phyloP scores from a whole-genome alignment of 1,140 invertebrate genomes.

The Lordiphosa stackelbergi region DNA sequence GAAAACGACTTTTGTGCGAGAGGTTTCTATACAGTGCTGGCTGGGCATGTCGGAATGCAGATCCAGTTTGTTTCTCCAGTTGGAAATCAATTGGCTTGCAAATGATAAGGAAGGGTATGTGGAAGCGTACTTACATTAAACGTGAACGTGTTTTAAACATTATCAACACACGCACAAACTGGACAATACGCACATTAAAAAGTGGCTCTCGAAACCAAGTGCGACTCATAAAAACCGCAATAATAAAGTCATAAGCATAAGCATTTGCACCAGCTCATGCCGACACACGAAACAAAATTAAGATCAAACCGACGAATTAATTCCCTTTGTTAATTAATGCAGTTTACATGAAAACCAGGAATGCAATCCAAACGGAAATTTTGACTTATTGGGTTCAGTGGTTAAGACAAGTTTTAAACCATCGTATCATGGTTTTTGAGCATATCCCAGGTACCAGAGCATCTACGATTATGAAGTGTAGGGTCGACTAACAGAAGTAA shows the following conservation, averaged over 20 bases:
- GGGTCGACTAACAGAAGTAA: too few relatives aligned
- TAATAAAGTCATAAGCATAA: conserved; percentile 40
- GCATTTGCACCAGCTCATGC: conserved; percentile 15
- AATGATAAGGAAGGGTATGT: conserved; percentile 1
- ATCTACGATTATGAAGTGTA: too few relatives aligned
- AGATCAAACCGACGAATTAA: too few relatives aligned
- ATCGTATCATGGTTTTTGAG: too few relatives aligned
- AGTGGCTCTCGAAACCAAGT: conserved; percentile 35
- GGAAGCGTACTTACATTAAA: too few relatives aligned
- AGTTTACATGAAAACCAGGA: too few relatives aligned
- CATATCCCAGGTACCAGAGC: too few relatives aligned
- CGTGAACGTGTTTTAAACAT: conserved; percentile 32
- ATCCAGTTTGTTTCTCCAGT: conserved; percentile 1
- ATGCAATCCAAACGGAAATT: too few relatives aligned
- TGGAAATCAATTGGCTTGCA: conserved; percentile 4
- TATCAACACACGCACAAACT: not conserved
- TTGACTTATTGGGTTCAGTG: too few relatives aligned
- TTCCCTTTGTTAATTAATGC: too few relatives aligned
- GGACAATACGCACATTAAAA: conserved; percentile 35
- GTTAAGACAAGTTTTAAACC: too few relatives aligned
- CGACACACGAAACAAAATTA: conserved; percentile 12
- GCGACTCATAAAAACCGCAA: conserved; percentile 41
- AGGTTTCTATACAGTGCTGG: conserved; percentile 25
- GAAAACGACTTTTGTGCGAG: conserved; percentile 50
- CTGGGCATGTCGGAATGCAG: conserved; percentile 7